Evolutionary conservation across 2,888 invertebrate species (phyloP), one percentile per base, ranked within the genome.

Genomic region (Thecophora atra): DNA sequence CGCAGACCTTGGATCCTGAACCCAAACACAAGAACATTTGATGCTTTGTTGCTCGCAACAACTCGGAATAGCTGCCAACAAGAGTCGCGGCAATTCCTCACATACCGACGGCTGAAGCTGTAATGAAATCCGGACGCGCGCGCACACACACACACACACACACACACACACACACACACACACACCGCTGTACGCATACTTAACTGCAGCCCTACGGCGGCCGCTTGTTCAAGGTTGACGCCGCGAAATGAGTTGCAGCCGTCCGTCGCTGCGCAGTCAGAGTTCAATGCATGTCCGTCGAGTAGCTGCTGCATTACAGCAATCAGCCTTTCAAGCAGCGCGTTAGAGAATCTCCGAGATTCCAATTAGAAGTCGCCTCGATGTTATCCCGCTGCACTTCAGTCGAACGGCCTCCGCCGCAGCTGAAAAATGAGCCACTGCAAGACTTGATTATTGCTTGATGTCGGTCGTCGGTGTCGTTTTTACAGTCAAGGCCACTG

Each of bases 401-500:
- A 56, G 30, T 19, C n/a, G 44, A 21, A 44, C 26, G 13, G 54
- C 30, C 42, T 21, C 54, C 54, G 11, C 15, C n/a, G 30, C 44
- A 13, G 17, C 19, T 37, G 3, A 54, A 52, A 26, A 65, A 65
- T 65, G 47, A 52, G 15, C 47, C 15, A 47, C 21, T 64, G 44
- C 17, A 42, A 64, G 21, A 42, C 47, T 62, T 64, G 47, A 5
- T 47, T 21, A 64, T 62, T 28, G 21, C 3, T 19, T 30, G 56
- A 24, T 37, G 19, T n/a, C 17, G 54, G 52, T 54, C 54, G 30
- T 37, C 44, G 17, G 24, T 56, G 79, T 77, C 76, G 75, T 74
- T 74, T 74, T 56, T 67, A 5, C 3, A 52, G 74, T 78, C 78
- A 68, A 68, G 68, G 68, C 51, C 42, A 42, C 30, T 15, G 15